Evolutionary conservation across 1,140 invertebrate species (phyloP).

Genomic region (Halyomorpha halys): DNA sequence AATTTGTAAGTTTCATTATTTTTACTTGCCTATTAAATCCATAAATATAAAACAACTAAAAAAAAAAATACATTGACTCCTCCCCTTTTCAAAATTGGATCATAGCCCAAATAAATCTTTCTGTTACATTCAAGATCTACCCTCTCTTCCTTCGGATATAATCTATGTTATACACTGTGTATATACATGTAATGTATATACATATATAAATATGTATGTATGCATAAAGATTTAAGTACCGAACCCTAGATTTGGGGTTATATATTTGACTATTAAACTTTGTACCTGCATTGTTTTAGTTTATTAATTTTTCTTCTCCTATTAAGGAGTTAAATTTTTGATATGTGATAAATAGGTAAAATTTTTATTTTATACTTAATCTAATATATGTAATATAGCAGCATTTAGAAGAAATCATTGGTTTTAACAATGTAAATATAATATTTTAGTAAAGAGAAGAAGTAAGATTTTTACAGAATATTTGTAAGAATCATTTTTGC

Average conservation of each 20-base stretch:
- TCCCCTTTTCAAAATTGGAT: too few species aligned
- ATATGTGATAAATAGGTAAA: slow-evolving; percentile 9
- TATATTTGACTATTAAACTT: neutral
- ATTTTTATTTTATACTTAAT: neutral
- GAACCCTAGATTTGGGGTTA: neutral
- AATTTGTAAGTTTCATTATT: too few species aligned
- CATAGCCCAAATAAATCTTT: too few species aligned
- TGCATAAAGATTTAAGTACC: neutral
- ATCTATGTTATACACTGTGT: too few species aligned
- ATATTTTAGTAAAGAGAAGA: neutral
- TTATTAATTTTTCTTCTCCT: neutral
- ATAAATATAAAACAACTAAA: too few species aligned
- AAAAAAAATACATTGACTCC: too few species aligned
- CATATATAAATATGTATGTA: neutral
- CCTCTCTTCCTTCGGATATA: too few species aligned
- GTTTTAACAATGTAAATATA: neutral
- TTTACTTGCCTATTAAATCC: too few species aligned
- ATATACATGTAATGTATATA: too few species aligned
- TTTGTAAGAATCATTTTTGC: neutral
- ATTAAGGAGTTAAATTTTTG: neutral
- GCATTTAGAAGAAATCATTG: too few species aligned
- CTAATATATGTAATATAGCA: neutral
- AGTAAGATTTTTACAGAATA: neutral
- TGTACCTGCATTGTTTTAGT: slow-evolving; percentile 13
- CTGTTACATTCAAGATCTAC: too few species aligned